phyloP scores from a whole-genome alignment of 1,140 invertebrate species.

The Mamestra configurata region DNA sequence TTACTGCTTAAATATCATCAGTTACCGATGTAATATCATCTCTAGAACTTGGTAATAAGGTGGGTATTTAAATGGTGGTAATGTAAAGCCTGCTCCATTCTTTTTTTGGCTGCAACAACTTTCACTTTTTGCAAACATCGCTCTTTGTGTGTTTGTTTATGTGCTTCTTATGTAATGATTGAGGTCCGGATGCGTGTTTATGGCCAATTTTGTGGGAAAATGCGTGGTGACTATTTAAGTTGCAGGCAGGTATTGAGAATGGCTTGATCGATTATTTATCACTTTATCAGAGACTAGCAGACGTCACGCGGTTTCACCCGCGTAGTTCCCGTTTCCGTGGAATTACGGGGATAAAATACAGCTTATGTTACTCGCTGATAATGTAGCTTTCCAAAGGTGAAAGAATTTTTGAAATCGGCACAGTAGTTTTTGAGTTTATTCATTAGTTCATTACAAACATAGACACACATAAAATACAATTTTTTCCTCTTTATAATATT shows the following conservation, averaged over 20 bases:
- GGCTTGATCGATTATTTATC: not conserved
- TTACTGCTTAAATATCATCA: conserved; percentile 9
- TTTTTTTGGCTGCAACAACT: conserved; percentile 68
- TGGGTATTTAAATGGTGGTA: not conserved
- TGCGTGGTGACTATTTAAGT: not conserved
- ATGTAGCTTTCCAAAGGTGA: too few species aligned
- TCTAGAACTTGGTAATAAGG: not conserved
- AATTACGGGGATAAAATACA: too few species aligned
- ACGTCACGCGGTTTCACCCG: too few species aligned
- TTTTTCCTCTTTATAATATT: too few species aligned
- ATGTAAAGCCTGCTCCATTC: not conserved
- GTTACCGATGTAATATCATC: not conserved
- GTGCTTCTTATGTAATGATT: conserved; percentile 36
- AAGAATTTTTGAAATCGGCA: too few species aligned
- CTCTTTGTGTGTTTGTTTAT: conserved; percentile 22
- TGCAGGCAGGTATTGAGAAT: not conserved
- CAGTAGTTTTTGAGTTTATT: too few species aligned
- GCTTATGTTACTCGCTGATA: too few species aligned
- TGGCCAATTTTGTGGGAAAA: not conserved
- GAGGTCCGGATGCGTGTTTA: not conserved
- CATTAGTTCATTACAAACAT: too few species aligned
- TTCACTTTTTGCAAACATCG: conserved; percentile 71
- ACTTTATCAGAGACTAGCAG: too few species aligned
- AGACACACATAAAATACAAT: too few species aligned
- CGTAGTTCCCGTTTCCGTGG: too few species aligned